These are phyloP conservation scores for Brachionus rotundiformis DNA, from an alignment of 1,140 invertebrate genomes.

Conservation along the genomic window DNA sequence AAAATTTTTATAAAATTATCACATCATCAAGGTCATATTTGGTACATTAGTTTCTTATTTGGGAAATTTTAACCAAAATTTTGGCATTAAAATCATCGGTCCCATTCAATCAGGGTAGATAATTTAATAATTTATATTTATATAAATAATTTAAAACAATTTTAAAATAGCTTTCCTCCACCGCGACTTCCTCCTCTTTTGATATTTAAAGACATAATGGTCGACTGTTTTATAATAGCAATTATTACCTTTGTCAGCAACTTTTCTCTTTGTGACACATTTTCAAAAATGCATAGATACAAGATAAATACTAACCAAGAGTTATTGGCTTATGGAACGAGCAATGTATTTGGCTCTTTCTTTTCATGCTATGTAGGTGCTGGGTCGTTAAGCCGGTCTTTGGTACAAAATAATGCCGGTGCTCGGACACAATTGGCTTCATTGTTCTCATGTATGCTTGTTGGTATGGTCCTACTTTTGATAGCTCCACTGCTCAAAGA, in stretches of 20 bases:
- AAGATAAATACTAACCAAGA: constrained; percentile 83
- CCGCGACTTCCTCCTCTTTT: background rate
- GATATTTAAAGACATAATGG: background rate
- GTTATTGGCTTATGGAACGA: constrained; percentile 66
- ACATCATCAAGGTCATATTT: constrained; percentile 55
- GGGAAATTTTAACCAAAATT: background rate
- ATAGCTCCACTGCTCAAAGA: constrained; percentile 63
- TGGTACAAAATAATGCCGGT: constrained; percentile 64
- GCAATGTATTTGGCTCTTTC: constrained; percentile 65
- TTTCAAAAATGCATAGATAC: constrained; percentile 83
- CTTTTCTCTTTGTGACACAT: constrained; percentile 88
- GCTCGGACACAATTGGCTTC: constrained; percentile 62
- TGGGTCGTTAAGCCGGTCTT: constrained; percentile 66
- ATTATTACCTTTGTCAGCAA: constrained; percentile 86
- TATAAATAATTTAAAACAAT: background rate
- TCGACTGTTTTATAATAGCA: constrained; percentile 67
- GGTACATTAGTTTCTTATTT: constrained; percentile 51
- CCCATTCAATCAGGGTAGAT: background rate
- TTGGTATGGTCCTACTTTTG: constrained; percentile 66
- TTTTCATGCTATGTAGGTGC: constrained; percentile 67
- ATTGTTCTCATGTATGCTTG: constrained; percentile 55
- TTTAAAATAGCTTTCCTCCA: background rate
- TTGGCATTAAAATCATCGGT: background rate
- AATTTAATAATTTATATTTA: background rate
- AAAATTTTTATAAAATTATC: background rate